Percentiles rank a stretch among this genome's conserved stretches.
These are phyloP conservation scores for Hemicentrotus pulcherrimus DNA, from an alignment of 35 echinoderm and acorn worm species.

Conservation along the genomic window DNA sequence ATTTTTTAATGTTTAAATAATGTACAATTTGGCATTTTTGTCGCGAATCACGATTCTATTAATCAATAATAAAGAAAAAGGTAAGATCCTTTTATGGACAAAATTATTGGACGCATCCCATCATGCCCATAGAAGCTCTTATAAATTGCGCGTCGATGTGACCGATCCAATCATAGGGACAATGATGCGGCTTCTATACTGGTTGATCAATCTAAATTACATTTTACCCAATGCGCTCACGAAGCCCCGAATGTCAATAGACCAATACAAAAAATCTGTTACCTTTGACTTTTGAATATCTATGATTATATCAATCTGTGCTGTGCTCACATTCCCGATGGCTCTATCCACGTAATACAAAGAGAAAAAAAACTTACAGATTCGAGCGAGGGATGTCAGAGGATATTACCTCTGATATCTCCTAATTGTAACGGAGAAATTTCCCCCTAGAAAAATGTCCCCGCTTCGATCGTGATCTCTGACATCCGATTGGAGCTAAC, in stretches of 20 bases:
- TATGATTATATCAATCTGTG: background rate
- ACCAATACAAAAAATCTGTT: background rate
- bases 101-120: too few species aligned
- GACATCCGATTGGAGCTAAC: background rate
- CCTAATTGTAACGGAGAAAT: background rate
- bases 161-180: background rate
- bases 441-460: background rate
- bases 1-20: too few species aligned
- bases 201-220: background rate
- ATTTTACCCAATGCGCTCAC: background rate
- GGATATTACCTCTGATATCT: background rate
- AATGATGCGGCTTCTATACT: background rate
- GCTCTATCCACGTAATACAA: background rate
- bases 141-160: too few species aligned
- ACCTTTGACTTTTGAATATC: conserved; percentile 13
- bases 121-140: too few species aligned
- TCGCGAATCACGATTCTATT: too few species aligned
- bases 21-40: too few species aligned
- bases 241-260: background rate
- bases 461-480: background rate
- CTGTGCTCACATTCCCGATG: background rate
- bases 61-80: too few species aligned
- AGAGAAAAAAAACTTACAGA: background rate
- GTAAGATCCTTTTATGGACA: too few species aligned
- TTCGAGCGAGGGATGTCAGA: background rate